Conservation (phyloP, 2,113 vertebrate species). For the Elephas maximus region DNA sequence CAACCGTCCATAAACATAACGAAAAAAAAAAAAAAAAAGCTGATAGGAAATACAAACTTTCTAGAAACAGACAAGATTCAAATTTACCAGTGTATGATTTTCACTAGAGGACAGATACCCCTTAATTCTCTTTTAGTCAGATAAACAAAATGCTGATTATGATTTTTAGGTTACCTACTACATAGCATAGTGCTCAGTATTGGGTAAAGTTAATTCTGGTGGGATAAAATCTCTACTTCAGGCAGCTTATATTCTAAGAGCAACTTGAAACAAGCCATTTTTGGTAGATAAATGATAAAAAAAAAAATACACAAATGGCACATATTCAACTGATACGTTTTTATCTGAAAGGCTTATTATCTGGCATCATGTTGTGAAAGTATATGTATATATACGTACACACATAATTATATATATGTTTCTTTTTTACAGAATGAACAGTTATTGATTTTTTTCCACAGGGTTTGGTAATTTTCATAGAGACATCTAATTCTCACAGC, state of each 20-base stretch:
- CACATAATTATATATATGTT: too few species aligned
- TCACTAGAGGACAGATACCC: background rate
- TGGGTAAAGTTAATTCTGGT: conserved; percentile 8
- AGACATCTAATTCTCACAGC: background rate
- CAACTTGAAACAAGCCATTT: conserved; percentile 11
- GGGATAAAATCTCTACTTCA: background rate
- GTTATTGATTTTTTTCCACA: background rate
- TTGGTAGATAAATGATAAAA: background rate
- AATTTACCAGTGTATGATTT: conserved; percentile 28
- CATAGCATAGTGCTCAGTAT: background rate
- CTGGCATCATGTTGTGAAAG: background rate
- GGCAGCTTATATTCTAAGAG: background rate
- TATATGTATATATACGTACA: background rate
- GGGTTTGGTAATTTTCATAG: background rate
- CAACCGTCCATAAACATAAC: background rate
- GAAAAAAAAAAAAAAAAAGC: background rate
- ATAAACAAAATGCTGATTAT: background rate
- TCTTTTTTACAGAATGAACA: background rate
- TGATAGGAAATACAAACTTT: background rate
- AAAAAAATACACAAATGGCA: background rate
- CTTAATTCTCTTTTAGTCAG: background rate
- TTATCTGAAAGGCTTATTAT: background rate
- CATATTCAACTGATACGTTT: background rate
- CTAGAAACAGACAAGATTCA: background rate
- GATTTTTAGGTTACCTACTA: background rate